These are phyloP conservation scores for Rhaphigaster nebulosa DNA, from an alignment of 2,888 invertebrate species.

Conservation along the genomic window DNA sequence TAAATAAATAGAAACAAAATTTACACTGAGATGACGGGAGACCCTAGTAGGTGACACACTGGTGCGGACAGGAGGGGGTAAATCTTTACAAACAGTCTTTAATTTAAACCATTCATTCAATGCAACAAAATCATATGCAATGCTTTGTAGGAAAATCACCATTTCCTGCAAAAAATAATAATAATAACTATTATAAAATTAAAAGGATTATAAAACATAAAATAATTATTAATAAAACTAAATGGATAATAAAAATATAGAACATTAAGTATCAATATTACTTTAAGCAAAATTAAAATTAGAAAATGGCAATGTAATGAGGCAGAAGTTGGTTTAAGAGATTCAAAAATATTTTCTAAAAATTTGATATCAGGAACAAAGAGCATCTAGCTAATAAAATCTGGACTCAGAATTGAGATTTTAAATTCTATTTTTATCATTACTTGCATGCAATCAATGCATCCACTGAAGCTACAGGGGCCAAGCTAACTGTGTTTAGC, in stretches of 20 bases:
- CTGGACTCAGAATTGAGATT: no score
- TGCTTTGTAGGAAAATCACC: background rate
- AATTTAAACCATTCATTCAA: constrained; percentile 86
- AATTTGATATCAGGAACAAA: no score
- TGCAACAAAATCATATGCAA: constrained; percentile 48
- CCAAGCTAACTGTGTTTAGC: no score
- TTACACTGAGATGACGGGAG: background rate
- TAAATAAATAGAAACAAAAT: background rate
- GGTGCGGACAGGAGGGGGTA: constrained; percentile 86
- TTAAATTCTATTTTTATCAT: no score
- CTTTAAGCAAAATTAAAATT: background rate
- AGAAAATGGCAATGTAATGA: background rate
- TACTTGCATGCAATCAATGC: no score
- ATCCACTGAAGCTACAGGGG: no score
- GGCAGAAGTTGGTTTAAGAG: background rate
- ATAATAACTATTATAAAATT: no score
- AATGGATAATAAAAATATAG: background rate
- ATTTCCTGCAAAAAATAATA: constrained; percentile 27
- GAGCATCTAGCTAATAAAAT: no score
- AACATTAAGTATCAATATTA: no score
- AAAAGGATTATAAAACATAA: background rate
- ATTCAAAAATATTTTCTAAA: no score
- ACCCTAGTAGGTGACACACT: constrained; percentile 19
- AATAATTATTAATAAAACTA: background rate
- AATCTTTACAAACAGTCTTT: constrained; percentile 94